These are phyloP conservation scores for Hycleus cichorii DNA, from an alignment of 1,140 invertebrate genomes.

Conservation along the genomic window DNA sequence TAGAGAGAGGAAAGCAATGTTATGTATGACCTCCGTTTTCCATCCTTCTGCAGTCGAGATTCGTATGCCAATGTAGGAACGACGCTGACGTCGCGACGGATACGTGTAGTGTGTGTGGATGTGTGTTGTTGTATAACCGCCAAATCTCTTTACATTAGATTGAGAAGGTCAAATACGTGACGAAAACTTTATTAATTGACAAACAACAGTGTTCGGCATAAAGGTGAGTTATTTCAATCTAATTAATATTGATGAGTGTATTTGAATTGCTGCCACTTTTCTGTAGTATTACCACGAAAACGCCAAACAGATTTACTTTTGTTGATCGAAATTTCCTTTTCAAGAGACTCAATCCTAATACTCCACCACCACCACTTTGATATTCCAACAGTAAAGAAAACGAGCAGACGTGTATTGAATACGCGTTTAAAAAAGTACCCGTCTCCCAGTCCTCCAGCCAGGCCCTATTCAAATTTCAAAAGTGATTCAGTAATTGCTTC, in stretches of 20 bases:
- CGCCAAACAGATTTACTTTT: too few species aligned
- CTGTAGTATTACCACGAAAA: too few species aligned
- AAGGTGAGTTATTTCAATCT: too few species aligned
- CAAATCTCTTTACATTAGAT: neutral
- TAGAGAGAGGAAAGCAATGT: neutral
- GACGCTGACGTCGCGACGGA: conserved; percentile 3
- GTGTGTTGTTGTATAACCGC: conserved; percentile 2
- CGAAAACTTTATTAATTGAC: neutral
- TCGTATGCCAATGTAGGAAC: conserved; percentile 4
- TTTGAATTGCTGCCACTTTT: too few species aligned
- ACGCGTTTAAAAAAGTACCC: too few species aligned
- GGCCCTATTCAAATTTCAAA: too few species aligned
- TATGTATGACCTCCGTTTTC: conserved; percentile 13
- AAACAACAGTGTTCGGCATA: neutral
- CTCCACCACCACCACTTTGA: neutral
- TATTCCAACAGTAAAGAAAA: neutral
- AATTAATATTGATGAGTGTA: too few species aligned
- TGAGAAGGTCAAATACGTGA: neutral
- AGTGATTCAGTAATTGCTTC: too few species aligned
- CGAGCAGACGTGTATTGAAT: too few species aligned
- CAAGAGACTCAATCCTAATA: neutral
- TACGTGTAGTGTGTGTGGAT: conserved; percentile 3
- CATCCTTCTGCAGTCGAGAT: conserved; percentile 18
- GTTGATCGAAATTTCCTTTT: too few species aligned
- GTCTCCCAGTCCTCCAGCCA: too few species aligned